These are phyloP conservation scores for Distichodus sexfasciatus DNA, from an alignment of 2,797 vertebrate species.

Conservation along the genomic window DNA sequence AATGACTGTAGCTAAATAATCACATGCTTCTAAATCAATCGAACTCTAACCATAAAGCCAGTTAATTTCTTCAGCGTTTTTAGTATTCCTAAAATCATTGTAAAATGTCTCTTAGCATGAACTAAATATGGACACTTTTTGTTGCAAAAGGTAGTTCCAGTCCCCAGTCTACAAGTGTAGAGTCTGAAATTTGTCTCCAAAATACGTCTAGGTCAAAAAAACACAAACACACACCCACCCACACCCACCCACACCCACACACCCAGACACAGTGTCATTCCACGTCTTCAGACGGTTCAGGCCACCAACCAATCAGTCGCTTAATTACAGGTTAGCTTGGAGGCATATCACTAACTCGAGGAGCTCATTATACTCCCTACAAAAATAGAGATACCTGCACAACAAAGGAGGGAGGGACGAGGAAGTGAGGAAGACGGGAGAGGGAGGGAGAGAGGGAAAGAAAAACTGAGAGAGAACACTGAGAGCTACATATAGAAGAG, in stretches of 20 bases:
- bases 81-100: too few relatives aligned
- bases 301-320: conserved; percentile 12
- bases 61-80: too few relatives aligned
- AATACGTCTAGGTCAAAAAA: neutral
- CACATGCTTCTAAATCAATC: too few relatives aligned
- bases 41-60: too few relatives aligned
- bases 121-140: too few relatives aligned
- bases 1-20: too few relatives aligned
- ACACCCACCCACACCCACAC: neutral
- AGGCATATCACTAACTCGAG: conserved; percentile 5
- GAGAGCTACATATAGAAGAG: too few relatives aligned
- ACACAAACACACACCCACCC: neutral
- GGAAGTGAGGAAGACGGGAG: neutral
- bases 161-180: too few relatives aligned
- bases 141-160: too few relatives aligned
- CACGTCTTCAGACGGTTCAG: neutral
- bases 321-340: conserved; percentile 22
- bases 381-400: conserved; percentile 1
- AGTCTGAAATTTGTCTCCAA: too few relatives aligned
- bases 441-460: neutral
- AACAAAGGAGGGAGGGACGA: neutral
- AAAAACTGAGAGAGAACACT: too few relatives aligned
- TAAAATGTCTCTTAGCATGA: too few relatives aligned
- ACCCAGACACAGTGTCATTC: neutral
- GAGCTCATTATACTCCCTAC: conserved; percentile 12